Base-by-base conservation (phyloP, 2,113 vertebrate species). In the Labeo catla region DNA sequence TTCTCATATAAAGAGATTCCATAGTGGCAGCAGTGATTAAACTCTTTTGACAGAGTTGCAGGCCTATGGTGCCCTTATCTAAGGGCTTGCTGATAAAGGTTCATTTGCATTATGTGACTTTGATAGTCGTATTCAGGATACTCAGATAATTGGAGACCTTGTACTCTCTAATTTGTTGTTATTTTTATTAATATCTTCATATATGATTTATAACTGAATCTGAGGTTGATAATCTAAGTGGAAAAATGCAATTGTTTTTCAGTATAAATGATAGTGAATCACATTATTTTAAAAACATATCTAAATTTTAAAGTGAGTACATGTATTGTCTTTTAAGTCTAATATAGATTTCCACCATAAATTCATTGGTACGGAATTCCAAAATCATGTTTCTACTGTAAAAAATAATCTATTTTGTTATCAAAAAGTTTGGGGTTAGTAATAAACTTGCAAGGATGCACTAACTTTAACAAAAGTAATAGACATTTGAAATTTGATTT, bases 51-150 rank as follows among this genome's bases (percentile, higher is more conserved):
- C 43, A 16, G 21, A 28, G 39, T 15, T 65, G 36, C 6, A 11
- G 49, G 61, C 59, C 78, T 34, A 13, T 65, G 47, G 59, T 47
- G 59, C 2, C 4, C 28, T 81, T 34, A 68, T 83, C 47, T 82
- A 70, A 82, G 13, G 16, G 63, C 5, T 36, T 39, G 47, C 45
- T 82, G 61, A 82, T 82, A 68, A 80, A 65, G 6, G 9, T 45
- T 28, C 0, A 43, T 49, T 57, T 43, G n/a, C 28, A 79, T 59
- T 21, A 4, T 13, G 54, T 21, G 21, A 16, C 74, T 5, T 3
- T 19, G 52, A 43, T 59, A 77, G 74, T 57, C 3, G 28, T 28
- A 28, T 28, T 28, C 28, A 28, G 11, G 11, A 43, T 59, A 45
- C 16, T 43, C 34, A n/a, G 50, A 59, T 43, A 8, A 57, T 8